Conservation (phyloP, 2,113 vertebrate species). For the Toxotes jaculatrix region DNA sequence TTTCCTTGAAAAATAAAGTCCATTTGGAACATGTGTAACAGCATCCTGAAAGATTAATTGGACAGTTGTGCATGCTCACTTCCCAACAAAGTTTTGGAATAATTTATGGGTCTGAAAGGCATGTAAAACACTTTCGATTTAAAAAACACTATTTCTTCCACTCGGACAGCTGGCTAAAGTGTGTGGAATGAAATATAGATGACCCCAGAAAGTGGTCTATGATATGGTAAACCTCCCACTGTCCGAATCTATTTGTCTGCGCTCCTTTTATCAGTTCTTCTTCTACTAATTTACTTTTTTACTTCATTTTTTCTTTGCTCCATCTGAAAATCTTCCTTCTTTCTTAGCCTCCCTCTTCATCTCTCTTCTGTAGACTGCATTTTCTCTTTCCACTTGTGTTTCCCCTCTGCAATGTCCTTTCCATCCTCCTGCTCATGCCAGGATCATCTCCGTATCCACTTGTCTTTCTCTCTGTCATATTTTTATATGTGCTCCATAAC, state of each 20-base stretch:
- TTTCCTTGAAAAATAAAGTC: constrained; percentile 21
- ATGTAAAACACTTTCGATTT: constrained; percentile 69
- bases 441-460: background rate
- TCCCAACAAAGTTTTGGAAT: constrained; percentile 68
- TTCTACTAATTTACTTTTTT: background rate
- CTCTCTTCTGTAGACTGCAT: too few species aligned
- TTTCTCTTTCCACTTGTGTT: background rate
- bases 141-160: constrained; percentile 42
- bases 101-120: constrained; percentile 75
- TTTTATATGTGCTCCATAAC: background rate
- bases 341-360: too few species aligned
- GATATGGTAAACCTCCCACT: background rate
- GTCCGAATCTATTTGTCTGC: constrained; percentile 28
- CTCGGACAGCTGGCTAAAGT: constrained; percentile 28
- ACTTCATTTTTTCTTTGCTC: too few species aligned
- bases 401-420: background rate
- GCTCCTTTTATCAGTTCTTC: background rate
- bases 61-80: constrained; percentile 52
- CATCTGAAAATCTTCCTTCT: too few species aligned
- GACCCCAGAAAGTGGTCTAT: constrained; percentile 29
- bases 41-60: constrained; percentile 73
- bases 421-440: accelerated
- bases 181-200: constrained; percentile 75
- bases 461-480: background rate
- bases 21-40: constrained; percentile 71